Evolutionary conservation across 2,797 vertebrate genomes (phyloP).

Genomic region (Lophotriccus pileatus): DNA sequence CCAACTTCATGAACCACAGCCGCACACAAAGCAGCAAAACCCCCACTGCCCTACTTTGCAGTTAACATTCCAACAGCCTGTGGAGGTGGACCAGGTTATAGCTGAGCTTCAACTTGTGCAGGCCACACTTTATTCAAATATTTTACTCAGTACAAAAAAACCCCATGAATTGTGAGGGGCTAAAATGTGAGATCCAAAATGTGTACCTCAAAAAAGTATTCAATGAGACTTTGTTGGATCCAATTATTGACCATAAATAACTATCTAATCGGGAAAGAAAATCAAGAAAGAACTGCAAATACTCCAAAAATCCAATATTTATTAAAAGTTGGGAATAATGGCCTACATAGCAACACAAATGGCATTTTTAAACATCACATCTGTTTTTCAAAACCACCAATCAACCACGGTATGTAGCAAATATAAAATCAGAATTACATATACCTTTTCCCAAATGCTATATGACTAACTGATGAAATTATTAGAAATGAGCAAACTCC

Average conservation of each 20-base stretch:
- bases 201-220: neutral
- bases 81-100: neutral
- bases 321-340: neutral
- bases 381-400: neutral
- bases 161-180: neutral
- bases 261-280: neutral
- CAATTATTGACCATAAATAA: neutral
- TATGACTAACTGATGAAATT: neutral
- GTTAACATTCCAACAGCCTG: neutral
- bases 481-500: slow-evolving; percentile 35
- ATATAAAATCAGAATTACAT: neutral
- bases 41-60: fast-evolving
- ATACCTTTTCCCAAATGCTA: neutral
- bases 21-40: neutral
- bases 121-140: neutral
- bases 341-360: neutral
- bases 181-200: neutral
- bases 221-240: neutral
- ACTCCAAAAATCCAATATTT: neutral
- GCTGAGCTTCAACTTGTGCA: neutral
- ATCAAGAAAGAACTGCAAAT: neutral
- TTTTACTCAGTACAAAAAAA: neutral
- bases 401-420: neutral
- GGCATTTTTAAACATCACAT: neutral
- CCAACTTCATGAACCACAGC: neutral